These are phyloP conservation scores for Phasianus colchicus DNA, from an alignment of 2,113 vertebrate species.

Conservation along the genomic window DNA sequence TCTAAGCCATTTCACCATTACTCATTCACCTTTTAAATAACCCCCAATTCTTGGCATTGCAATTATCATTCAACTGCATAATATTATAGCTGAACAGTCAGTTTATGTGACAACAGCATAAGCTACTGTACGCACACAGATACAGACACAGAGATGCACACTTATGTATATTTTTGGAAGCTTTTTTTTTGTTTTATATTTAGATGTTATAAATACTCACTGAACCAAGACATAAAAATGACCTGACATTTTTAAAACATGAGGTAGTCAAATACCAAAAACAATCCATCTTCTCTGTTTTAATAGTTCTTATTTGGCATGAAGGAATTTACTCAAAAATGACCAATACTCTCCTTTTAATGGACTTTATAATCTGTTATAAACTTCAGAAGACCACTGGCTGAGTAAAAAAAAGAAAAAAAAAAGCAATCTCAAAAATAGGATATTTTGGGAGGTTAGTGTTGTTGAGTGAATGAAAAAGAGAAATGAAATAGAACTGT, in stretches of 20 bases:
- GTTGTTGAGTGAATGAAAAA: background rate
- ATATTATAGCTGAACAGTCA: background rate
- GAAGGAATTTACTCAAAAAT: background rate
- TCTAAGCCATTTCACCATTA: conserved; percentile 56
- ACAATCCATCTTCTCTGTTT: background rate
- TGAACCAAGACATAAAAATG: background rate
- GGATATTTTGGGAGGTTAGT: background rate
- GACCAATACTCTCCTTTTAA: background rate
- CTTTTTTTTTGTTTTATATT: background rate
- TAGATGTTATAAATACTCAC: background rate
- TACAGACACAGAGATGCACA: background rate
- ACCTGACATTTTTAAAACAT: background rate
- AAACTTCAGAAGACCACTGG: background rate
- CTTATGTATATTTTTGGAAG: background rate
- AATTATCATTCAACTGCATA: conserved; percentile 24
- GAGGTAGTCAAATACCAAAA: background rate
- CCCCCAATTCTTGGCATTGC: conserved; percentile 27
- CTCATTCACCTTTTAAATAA: conserved; percentile 52
- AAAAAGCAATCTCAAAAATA: background rate
- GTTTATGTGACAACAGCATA: background rate
- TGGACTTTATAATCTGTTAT: background rate
- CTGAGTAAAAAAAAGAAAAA: background rate
- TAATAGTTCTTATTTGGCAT: background rate
- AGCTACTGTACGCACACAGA: background rate
- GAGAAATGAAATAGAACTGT: background rate